These are phyloP conservation scores for Stictocephala bisonia DNA, from an alignment of 2,888 invertebrate genomes.

Conservation along the genomic window DNA sequence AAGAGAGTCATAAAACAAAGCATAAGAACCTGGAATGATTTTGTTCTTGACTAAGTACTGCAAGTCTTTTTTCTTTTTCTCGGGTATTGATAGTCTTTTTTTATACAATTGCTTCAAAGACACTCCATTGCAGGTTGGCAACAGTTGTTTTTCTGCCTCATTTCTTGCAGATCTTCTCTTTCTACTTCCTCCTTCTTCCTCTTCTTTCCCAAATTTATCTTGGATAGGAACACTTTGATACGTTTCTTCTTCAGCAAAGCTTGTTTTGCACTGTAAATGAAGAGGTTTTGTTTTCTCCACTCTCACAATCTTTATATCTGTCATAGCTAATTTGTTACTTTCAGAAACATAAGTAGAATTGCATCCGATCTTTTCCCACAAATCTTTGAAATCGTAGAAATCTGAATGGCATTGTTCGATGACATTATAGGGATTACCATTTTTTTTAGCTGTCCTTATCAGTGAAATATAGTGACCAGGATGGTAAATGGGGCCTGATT, in stretches of 20 bases:
- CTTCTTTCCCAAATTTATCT: constrained; percentile 27
- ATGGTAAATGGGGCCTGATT: constrained; percentile 52
- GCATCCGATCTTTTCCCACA: constrained; percentile 46
- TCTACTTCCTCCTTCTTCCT: background rate
- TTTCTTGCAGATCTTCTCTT: constrained; percentile 23
- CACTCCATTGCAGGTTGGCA: background rate
- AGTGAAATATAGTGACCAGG: constrained; percentile 52
- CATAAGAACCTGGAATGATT: constrained; percentile 25
- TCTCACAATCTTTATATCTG: constrained; percentile 34
- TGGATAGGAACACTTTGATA: constrained; percentile 22
- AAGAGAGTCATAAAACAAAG: constrained; percentile 35
- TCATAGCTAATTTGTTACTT: constrained; percentile 17
- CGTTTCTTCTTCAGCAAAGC: constrained; percentile 26
- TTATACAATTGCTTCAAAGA: constrained; percentile 12
- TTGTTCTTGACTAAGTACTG: constrained; percentile 41
- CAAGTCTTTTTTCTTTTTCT: constrained; percentile 42
- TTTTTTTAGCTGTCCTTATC: constrained; percentile 58
- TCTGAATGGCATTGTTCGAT: constrained; percentile 55
- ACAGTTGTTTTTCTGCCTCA: background rate
- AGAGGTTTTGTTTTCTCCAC: constrained; percentile 35
- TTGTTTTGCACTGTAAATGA: constrained; percentile 20
- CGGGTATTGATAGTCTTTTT: constrained; percentile 12
- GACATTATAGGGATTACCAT: constrained; percentile 55
- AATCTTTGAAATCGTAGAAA: constrained; percentile 57
- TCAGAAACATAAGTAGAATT: constrained; percentile 7